phyloP scores from a whole-genome alignment of 2,113 vertebrate genomes.

The Oryzias melastigma region DNA sequence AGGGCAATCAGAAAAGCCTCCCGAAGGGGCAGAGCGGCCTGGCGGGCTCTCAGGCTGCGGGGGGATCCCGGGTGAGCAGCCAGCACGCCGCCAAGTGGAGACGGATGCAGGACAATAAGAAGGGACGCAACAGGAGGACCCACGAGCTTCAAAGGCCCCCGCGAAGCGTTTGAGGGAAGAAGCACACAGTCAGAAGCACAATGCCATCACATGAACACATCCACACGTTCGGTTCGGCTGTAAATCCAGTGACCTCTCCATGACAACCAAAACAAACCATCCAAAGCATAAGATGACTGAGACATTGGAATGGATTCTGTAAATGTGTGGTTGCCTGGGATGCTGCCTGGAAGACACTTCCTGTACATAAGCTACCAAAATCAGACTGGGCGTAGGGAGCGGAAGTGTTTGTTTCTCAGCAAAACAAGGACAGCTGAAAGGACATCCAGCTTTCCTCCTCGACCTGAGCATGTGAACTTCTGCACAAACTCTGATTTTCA shows the following conservation, averaged over 20 bases:
- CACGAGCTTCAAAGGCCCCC: slow-evolving; percentile 98
- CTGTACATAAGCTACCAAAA: slow-evolving; percentile 72
- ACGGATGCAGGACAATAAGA: slow-evolving; percentile 96
- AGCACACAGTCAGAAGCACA: slow-evolving; percentile 49
- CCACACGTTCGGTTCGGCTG: slow-evolving; percentile 40
- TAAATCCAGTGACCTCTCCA: slow-evolving; percentile 57
- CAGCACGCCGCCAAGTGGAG: slow-evolving; percentile 89
- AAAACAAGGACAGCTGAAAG: slow-evolving; percentile 27
- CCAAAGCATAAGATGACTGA: slow-evolving; percentile 24
- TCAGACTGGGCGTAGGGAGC: slow-evolving; percentile 31
- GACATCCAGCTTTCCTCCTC: slow-evolving; percentile 17
- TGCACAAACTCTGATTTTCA: slow-evolving; percentile 31
- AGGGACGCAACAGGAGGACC: slow-evolving; percentile 97
- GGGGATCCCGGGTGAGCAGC: slow-evolving; percentile 50
- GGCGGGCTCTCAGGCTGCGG: slow-evolving; percentile 36
- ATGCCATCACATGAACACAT: slow-evolving; percentile 45
- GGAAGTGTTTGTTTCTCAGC: slow-evolving; percentile 40
- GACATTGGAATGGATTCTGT: slow-evolving; percentile 50
- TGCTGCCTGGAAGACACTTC: slow-evolving; percentile 55
- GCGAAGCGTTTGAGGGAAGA: slow-evolving; percentile 89
- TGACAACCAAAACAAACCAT: slow-evolving; percentile 14
- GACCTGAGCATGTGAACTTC: slow-evolving; percentile 58
- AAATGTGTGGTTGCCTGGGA: slow-evolving; percentile 62
- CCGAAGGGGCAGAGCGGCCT: slow-evolving; percentile 42
- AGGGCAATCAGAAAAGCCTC: slow-evolving; percentile 54